A percentile compares a stretch with the other conserved stretches of the same genome.
phyloP scores from a whole-genome alignment of 2,113 vertebrate species.

The Dasyprocta punctata region DNA sequence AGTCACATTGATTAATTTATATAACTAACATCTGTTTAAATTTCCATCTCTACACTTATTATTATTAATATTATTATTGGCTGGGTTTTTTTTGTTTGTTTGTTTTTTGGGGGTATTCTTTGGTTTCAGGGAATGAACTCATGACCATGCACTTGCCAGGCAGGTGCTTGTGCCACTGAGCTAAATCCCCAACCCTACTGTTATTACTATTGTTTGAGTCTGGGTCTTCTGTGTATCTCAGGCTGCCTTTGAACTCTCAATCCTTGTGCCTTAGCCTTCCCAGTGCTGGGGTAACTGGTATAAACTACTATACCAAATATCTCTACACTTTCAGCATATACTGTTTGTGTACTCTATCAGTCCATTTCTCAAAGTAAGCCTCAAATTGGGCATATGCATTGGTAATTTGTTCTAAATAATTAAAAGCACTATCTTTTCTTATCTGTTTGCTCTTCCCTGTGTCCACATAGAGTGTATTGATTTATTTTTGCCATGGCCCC shows the following conservation, averaged over 20 bases:
- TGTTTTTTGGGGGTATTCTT: too few species aligned
- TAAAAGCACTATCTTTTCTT: background rate
- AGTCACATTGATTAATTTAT: background rate
- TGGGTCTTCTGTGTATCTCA: background rate
- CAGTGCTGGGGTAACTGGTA: background rate
- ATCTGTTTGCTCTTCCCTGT: background rate
- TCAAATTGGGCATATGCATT: accelerated
- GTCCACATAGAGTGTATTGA: background rate
- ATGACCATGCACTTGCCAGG: too few species aligned
- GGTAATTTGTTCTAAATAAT: background rate
- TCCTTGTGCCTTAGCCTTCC: background rate
- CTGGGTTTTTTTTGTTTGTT: too few species aligned
- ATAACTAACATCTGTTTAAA: background rate
- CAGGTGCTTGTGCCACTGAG: too few species aligned
- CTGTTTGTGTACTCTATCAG: background rate
- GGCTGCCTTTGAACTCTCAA: background rate
- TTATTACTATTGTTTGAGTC: background rate
- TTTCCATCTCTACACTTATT: background rate
- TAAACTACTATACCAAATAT: background rate
- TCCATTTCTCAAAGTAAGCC: background rate
- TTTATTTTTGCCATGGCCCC: background rate
- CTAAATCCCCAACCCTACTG: too few species aligned
- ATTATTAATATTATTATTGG: background rate
- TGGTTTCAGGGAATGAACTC: too few species aligned
- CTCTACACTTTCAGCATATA: background rate